Base-by-base conservation (phyloP, 2,797 vertebrate species). In the Siniperca obscura region DNA sequence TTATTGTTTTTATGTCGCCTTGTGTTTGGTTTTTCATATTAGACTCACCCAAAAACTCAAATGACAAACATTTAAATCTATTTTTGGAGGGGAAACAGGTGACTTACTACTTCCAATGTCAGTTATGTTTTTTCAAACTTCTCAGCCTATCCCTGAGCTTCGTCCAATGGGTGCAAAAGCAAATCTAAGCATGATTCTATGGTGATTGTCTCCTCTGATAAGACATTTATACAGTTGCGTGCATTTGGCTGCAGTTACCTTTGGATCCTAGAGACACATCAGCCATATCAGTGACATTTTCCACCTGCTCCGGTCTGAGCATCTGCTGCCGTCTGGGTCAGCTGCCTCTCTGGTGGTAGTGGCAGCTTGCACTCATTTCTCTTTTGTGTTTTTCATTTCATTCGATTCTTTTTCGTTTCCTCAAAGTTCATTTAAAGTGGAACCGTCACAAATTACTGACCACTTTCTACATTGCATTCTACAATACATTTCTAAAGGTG, bases 271-370 rank as follows among this genome's bases (percentile, higher is more conserved):
- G n/a, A 53, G 42, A 74, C 67, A 85, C 64, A 79, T 78, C 57
- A 64, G 13, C 74, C 22, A 59, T 34, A 76, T 76, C 60, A 55
- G 17, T 74, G 70, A 80, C 79, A 89, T 84, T 84, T 82, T n/a
- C 79, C 84, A 86, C 74, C 77, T 86, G 81, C 71, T 81, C 55
- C 14, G 1, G n/a, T 78, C 61, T 69, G 66, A 74, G 59, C 67
- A 78, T 75, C 80, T 83, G 80, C 61, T 75, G 48, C 62, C 73
- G 65, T 73, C 62, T 66, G 55, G 71, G 56, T 78, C 67, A 82
- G 70, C 50, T 21, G 27, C 19, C 50, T 71, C 60, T 67, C 44
- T 16, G 30, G 44, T 64, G 69, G 19, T 38, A 74, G 57, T 7
- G 52, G 71, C 34, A 61, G 56, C 44, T 66, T 59, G 66, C 8